A percentile compares a stretch with the other conserved stretches of the same genome.
These are phyloP conservation scores for Oceanodroma tethys DNA, from an alignment of 2,113 vertebrate genomes.

Conservation along the genomic window DNA sequence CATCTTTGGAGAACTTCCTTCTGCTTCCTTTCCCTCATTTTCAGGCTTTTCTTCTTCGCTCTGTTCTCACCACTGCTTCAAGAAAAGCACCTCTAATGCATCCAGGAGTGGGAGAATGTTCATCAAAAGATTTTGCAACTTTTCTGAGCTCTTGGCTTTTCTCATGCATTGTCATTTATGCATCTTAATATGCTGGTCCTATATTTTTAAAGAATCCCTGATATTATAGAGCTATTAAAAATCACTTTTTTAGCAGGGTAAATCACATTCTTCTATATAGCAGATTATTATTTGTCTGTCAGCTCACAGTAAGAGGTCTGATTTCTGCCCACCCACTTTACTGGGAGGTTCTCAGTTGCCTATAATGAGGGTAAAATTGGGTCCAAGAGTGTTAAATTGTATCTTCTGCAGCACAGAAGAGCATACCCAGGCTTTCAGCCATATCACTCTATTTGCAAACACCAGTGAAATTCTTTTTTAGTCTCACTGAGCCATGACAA, in stretches of 20 bases:
- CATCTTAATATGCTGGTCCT: neutral
- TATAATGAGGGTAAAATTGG: neutral
- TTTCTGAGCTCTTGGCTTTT: neutral
- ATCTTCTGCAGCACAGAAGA: neutral
- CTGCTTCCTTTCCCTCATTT: neutral
- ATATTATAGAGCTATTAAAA: neutral
- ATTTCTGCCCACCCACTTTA: neutral
- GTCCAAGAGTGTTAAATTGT: neutral
- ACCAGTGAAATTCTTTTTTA: neutral
- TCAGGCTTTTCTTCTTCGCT: neutral
- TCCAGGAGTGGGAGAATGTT: neutral
- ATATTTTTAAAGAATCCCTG: neutral
- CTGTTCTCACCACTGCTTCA: neutral
- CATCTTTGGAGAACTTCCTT: neutral
- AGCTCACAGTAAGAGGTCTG: neutral
- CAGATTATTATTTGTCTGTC: neutral
- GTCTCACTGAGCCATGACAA: neutral
- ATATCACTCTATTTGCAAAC: neutral
- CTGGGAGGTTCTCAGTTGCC: neutral
- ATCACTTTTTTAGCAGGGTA: neutral
- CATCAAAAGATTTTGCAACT: neutral
- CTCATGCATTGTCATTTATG: neutral
- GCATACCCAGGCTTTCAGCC: neutral
- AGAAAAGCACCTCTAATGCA: neutral
- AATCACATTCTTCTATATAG: neutral